Conservation (phyloP, 1,140 invertebrate species). For the Procambarus virginalis region DNA sequence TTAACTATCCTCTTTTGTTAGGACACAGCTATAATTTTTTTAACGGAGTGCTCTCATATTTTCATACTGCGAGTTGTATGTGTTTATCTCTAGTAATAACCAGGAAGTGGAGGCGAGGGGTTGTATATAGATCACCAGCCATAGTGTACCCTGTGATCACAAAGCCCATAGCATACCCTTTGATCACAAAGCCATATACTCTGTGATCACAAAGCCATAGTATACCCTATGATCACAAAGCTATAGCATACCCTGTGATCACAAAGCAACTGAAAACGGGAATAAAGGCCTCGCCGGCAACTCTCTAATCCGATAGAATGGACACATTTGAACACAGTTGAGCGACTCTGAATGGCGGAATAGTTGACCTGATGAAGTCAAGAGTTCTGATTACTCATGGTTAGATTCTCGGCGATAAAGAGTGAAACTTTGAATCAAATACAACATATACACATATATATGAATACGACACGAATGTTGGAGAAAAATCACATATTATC, state of each 20-base stretch:
- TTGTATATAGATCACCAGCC: too few relatives aligned
- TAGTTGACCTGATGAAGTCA: conserved; percentile 58
- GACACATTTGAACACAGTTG: conserved; percentile 57
- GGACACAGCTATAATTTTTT: conserved; percentile 4
- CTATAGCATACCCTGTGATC: too few relatives aligned
- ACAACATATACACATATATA: too few relatives aligned
- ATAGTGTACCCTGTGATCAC: too few relatives aligned
- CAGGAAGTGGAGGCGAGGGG: background rate
- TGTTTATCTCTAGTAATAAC: background rate
- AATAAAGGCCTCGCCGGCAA: conserved; percentile 40
- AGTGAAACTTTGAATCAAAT: too few relatives aligned
- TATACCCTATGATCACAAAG: too few relatives aligned
- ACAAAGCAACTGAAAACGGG: background rate
- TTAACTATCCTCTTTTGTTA: conserved; percentile 43
- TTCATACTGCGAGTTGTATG: background rate
- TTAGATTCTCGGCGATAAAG: too few relatives aligned
- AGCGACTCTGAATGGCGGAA: conserved; percentile 51
- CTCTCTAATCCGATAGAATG: conserved; percentile 56
- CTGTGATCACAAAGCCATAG: too few relatives aligned
- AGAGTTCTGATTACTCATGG: conserved; percentile 40
- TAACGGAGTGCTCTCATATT: background rate
- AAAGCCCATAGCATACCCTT: too few relatives aligned
- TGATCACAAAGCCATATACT: too few relatives aligned
- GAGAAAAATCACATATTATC: too few relatives aligned
- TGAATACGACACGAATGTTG: too few relatives aligned